Evolutionary conservation across 1,140 invertebrate species (phyloP).

Genomic region (Drosophila sechellia): DNA sequence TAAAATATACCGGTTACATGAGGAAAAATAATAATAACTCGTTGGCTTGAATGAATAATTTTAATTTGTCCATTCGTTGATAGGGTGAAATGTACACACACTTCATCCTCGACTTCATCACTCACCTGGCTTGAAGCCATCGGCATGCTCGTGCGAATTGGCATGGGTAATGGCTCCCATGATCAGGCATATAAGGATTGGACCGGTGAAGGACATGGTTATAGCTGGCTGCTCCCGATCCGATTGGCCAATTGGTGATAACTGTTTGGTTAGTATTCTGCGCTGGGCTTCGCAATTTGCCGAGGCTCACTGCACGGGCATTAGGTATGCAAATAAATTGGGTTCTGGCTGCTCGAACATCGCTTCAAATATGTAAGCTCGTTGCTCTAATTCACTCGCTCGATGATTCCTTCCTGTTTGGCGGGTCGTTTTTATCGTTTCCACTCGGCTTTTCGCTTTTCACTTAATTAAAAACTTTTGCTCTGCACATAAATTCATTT

Average conservation of each 20-base stretch:
- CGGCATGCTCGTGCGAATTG: constrained; percentile 68
- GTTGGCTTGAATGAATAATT: not conserved
- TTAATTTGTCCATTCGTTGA: not conserved
- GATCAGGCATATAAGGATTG: constrained; percentile 50
- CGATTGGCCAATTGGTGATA: constrained; percentile 17
- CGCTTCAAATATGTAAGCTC: constrained; percentile 50
- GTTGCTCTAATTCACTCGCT: constrained; percentile 31
- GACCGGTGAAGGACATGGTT: constrained; percentile 24
- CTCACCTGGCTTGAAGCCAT: constrained; percentile 81
- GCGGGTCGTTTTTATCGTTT: constrained; percentile 27
- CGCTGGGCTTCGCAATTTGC: constrained; percentile 7
- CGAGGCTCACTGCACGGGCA: constrained; percentile 38
- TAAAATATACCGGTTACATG: not conserved
- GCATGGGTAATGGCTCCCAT: constrained; percentile 48
- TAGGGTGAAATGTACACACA: not conserved
- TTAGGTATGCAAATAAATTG: constrained; percentile 70
- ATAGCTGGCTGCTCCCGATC: constrained; percentile 26
- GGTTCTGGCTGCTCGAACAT: constrained; percentile 63
- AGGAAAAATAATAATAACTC: not conserved
- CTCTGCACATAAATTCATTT: constrained; percentile 80
- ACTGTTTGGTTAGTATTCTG: constrained; percentile 27
- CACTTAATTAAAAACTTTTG: constrained; percentile 81
- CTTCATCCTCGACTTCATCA: not conserved
- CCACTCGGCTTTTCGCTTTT: constrained; percentile 62
- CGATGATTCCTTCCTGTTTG: constrained; percentile 10